phyloP scores from a whole-genome alignment of 2,888 invertebrate genomes.

The Melinopterus prodromus region DNA sequence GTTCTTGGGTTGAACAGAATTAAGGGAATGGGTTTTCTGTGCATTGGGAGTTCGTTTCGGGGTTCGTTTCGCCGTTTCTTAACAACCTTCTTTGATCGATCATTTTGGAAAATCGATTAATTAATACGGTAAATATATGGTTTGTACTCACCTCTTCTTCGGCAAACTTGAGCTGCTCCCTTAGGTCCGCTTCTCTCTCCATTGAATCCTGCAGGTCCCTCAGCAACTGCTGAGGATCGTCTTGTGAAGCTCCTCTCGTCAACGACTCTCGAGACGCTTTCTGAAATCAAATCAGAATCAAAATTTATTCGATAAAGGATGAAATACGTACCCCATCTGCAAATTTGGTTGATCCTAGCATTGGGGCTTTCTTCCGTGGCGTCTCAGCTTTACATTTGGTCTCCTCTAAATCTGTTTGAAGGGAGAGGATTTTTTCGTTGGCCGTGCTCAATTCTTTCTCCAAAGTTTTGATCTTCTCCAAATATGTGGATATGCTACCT shows the following conservation, averaged over 20 bases:
- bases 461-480: conserved; percentile 77
- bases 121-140: conserved; percentile 12
- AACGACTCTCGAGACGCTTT: conserved; percentile 78
- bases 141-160: conserved; percentile 83
- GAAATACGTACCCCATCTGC: conserved; percentile 66
- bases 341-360: conserved; percentile 64
- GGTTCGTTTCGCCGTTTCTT: too few relatives aligned
- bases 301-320: conserved; percentile 15
- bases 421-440: conserved; percentile 73
- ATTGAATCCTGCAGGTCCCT: conserved; percentile 90
- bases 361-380: conserved; percentile 66
- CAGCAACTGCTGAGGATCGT: conserved; percentile 82
- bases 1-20: conserved; percentile 36
- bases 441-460: conserved; percentile 87
- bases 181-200: conserved; percentile 91
- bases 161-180: conserved; percentile 90
- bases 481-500: conserved; percentile 69
- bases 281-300: conserved; percentile 54
- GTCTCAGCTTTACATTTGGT: conserved; percentile 63
- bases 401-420: conserved; percentile 77
- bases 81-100: background rate
- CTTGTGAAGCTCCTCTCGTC: conserved; percentile 81
- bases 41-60: conserved; percentile 39
- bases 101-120: background rate
- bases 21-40: conserved; percentile 42